Evolutionary conservation across 2,113 vertebrate species (phyloP).

Genomic region (Atrichornis clamosus): DNA sequence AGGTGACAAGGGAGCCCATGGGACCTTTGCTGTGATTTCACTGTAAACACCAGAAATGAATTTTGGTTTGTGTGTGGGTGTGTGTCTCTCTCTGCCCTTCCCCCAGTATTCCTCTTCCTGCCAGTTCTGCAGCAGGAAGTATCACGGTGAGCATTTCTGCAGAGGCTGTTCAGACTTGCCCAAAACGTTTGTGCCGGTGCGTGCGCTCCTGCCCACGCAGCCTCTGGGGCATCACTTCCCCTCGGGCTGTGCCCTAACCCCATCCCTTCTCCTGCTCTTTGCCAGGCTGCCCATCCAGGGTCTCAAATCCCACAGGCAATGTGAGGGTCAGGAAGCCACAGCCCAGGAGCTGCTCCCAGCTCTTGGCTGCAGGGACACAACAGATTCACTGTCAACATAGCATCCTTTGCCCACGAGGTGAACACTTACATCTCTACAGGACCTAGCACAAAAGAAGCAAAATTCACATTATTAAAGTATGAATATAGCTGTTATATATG

Average conservation of each 20-base stretch:
- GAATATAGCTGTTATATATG: neutral
- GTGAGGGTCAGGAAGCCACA: neutral
- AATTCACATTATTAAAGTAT: neutral
- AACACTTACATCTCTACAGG: neutral
- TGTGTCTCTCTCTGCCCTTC: neutral
- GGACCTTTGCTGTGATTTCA: neutral
- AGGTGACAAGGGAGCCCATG: neutral
- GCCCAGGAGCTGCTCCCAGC: neutral
- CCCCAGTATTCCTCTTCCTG: neutral
- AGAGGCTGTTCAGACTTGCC: neutral
- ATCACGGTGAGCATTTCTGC: neutral
- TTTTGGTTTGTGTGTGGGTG: neutral
- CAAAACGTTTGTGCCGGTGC: accelerated
- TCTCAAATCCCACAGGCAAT: neutral
- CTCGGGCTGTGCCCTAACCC: neutral
- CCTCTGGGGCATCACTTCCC: neutral
- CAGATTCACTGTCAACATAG: accelerated
- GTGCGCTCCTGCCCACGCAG: neutral
- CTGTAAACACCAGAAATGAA: neutral
- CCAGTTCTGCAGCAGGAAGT: neutral
- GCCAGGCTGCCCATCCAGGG: neutral
- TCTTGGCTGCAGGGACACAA: neutral
- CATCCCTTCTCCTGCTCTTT: neutral
- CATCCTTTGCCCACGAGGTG: neutral
- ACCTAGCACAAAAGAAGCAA: neutral